Evolutionary conservation across 2,888 invertebrate genomes (phyloP).

Genomic region (Plutella xylostella): DNA sequence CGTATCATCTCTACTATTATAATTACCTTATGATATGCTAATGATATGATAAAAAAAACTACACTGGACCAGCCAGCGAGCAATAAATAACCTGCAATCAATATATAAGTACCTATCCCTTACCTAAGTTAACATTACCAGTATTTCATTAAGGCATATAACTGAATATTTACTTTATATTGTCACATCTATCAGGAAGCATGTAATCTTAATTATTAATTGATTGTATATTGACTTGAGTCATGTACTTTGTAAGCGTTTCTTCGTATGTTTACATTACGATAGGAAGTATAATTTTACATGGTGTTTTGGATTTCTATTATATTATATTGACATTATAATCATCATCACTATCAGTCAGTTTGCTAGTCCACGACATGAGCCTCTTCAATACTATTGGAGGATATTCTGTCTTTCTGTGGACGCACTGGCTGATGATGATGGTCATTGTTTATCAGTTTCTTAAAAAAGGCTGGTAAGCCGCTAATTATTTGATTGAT

Average conservation of each 20-base stretch:
- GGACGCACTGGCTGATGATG: no score
- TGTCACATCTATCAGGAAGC: conserved; percentile 69
- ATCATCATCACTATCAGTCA: no score
- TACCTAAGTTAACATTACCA: conserved; percentile 45
- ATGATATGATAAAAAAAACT: conserved; percentile 68
- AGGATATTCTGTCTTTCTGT: no score
- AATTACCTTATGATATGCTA: conserved; percentile 55
- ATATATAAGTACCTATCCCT: conserved; percentile 30
- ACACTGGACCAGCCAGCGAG: conserved; percentile 53
- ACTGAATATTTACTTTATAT: conserved; percentile 50
- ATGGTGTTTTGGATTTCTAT: no score
- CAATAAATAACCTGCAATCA: conserved; percentile 48
- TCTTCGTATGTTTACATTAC: no score
- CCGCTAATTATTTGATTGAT: no score
- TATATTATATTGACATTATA: no score
- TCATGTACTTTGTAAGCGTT: conserved; percentile 7
- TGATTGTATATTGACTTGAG: conserved; percentile 29
- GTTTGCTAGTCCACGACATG: no score
- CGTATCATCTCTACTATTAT: conserved; percentile 21
- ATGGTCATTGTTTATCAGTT: no score
- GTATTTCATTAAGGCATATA: conserved; percentile 62
- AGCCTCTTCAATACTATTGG: no score
- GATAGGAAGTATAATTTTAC: no score
- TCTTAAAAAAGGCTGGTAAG: no score
- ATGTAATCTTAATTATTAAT: conserved; percentile 61